phyloP scores from a whole-genome alignment of 2,888 invertebrate genomes.

The Epistrophella euchroma region DNA sequence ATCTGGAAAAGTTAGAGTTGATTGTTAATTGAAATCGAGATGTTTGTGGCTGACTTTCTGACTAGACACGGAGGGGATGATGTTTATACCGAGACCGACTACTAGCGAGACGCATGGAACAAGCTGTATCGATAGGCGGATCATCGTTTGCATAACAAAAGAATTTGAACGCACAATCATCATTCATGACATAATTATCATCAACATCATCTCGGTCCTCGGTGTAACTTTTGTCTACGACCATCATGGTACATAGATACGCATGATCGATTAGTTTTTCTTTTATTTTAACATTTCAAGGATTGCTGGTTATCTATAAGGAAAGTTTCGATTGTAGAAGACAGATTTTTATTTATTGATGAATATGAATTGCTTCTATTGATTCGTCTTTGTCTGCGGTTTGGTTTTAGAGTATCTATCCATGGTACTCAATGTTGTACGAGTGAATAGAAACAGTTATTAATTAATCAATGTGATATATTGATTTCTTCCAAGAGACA shows the following conservation, averaged over 20 bases:
- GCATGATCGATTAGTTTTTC: constrained; percentile 67
- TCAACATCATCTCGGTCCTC: not conserved
- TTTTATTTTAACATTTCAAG: constrained; percentile 35
- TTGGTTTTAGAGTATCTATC: not conserved
- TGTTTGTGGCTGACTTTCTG: constrained; percentile 26
- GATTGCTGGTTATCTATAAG: constrained; percentile 14
- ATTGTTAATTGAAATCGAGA: constrained; percentile 75
- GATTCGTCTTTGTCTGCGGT: constrained; percentile 19
- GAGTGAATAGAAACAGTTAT: constrained; percentile 24
- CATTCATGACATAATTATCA: constrained; percentile 66
- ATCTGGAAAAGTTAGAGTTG: constrained; percentile 55
- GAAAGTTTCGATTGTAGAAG: constrained; percentile 22
- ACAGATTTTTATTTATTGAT: constrained; percentile 52
- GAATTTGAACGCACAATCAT: constrained; percentile 57
- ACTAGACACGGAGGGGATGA: constrained; percentile 6
- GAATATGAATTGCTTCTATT: constrained; percentile 49
- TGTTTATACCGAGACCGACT: not conserved
- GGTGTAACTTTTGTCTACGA: constrained; percentile 60
- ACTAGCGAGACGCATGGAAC: not conserved
- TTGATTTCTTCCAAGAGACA: constrained; percentile 6
- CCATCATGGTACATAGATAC: constrained; percentile 37
- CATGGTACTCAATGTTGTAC: not conserved
- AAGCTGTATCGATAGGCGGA: constrained; percentile 5
- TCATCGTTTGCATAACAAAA: constrained; percentile 66
- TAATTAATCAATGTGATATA: constrained; percentile 23